phyloP scores from a whole-genome alignment of 1,140 invertebrate genomes.

The Proctacanthus coquilletti region DNA sequence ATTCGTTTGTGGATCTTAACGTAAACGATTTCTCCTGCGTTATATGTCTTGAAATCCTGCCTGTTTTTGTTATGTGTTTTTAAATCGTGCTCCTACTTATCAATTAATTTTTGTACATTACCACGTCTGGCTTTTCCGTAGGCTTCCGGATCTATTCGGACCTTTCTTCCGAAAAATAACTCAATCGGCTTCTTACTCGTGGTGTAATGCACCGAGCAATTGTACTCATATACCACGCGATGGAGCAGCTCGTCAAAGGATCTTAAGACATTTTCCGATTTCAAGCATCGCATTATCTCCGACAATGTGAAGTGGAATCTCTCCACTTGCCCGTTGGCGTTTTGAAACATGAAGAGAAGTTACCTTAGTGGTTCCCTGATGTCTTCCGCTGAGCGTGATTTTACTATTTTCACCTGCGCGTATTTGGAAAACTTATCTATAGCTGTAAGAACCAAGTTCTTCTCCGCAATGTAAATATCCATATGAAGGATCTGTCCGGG shows the following conservation, averaged over 20 bases:
- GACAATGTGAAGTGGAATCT: neutral
- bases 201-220: neutral
- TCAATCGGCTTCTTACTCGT: constrained; percentile 1
- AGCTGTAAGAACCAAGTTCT: constrained; percentile 4
- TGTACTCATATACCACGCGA: neutral
- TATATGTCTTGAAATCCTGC: no score
- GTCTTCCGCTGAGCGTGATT: constrained; percentile 4
- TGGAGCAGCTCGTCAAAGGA: neutral
- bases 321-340: constrained; percentile 1
- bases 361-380: constrained; percentile 5
- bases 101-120: no score
- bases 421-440: constrained; percentile 9
- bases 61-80: no score
- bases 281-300: neutral
- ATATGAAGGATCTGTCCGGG: constrained; percentile 7
- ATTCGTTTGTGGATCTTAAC: no score
- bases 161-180: neutral
- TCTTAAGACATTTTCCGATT: neutral
- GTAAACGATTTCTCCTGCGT: no score
- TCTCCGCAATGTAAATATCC: constrained; percentile 6
- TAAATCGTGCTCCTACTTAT: no score
- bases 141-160: neutral
- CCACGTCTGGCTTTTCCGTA: no score
- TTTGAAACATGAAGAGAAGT: constrained; percentile 8
- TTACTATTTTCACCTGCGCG: constrained; percentile 4